A percentile compares a stretch with the other conserved stretches of the same genome.
Conservation (phyloP, 2,797 vertebrate genomes). For the Pseudochirops corinnae region DNA sequence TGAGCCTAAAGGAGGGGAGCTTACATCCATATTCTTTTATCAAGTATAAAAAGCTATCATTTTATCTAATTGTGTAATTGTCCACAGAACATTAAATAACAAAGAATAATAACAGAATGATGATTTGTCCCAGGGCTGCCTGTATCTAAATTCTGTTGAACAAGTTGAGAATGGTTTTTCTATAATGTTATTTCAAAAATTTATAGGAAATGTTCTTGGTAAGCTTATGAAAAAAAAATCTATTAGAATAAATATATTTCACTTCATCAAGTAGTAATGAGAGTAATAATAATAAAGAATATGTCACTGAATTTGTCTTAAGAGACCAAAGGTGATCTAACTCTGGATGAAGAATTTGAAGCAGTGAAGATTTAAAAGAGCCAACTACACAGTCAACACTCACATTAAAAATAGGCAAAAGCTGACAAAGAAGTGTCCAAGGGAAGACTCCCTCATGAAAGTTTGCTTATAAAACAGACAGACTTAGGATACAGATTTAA, state of each 20-base stretch:
- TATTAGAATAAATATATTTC: not conserved
- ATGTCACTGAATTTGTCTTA: not conserved
- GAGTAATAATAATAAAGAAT: not conserved
- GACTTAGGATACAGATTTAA: not conserved
- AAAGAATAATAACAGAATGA: not conserved
- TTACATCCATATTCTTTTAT: not conserved
- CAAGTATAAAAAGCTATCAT: not conserved
- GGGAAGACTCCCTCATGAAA: not conserved
- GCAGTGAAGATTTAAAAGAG: not conserved
- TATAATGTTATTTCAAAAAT: not conserved
- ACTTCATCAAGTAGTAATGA: not conserved
- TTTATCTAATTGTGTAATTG: not conserved
- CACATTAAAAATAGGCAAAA: no score
- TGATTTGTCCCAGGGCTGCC: not conserved
- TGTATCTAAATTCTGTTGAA: not conserved
- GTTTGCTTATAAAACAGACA: not conserved
- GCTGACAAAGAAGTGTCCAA: not conserved
- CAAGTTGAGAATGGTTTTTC: not conserved
- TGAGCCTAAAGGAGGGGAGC: not conserved
- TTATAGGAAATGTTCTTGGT: not conserved
- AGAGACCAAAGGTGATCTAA: not conserved
- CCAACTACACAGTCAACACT: not conserved
- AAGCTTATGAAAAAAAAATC: not conserved
- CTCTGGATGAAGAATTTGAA: not conserved
- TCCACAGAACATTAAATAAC: not conserved